A percentile compares a stretch with the other conserved stretches of the same genome.
phyloP scores from a whole-genome alignment of 92 coral and sea anemone species.

The Paramuricea clavata region DNA sequence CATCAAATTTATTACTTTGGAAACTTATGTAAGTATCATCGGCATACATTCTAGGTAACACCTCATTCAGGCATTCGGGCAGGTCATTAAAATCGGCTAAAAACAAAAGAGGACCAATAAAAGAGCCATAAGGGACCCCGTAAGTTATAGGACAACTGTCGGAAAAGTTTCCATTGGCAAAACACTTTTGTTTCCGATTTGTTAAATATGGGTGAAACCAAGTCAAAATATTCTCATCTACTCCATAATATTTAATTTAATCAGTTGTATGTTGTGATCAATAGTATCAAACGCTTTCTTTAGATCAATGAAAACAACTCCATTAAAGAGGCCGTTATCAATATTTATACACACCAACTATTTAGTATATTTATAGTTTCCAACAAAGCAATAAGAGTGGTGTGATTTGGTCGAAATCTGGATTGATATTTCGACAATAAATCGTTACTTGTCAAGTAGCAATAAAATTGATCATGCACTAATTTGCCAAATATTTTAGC shows the following conservation, averaged over 20 bases:
- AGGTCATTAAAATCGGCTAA: too few relatives aligned
- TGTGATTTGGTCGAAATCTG: slow-evolving; percentile 29
- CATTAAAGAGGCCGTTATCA: slow-evolving; percentile 34
- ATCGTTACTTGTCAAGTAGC: slow-evolving; percentile 1
- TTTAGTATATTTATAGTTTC: slow-evolving; percentile 26
- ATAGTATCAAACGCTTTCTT: too few relatives aligned
- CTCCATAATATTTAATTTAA: slow-evolving; percentile 23
- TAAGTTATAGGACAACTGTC: not conserved
- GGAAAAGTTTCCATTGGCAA: not conserved
- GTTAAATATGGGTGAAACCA: slow-evolving; percentile 15
- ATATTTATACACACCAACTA: slow-evolving; percentile 40
- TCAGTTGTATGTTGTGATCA: slow-evolving; percentile 9
- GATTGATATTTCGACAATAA: slow-evolving; percentile 38
- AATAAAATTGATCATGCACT: not conserved
- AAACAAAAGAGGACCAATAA: slow-evolving; percentile 1
- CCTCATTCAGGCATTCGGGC: slow-evolving; percentile 10
- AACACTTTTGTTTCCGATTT: not conserved
- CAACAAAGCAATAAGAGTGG: slow-evolving; percentile 30
- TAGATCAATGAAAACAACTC: slow-evolving; percentile 38
- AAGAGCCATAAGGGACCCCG: slow-evolving; percentile 4
- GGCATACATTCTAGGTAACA: slow-evolving; percentile 6
- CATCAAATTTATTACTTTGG: slow-evolving; percentile 9
- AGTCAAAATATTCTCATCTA: slow-evolving; percentile 9
- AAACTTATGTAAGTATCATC: slow-evolving; percentile 21
- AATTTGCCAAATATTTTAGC: not conserved